Percentiles rank a stretch among this genome's conserved stretches.
Evolutionary conservation across 2,797 vertebrate genomes (phyloP).

Genomic region (Sebastes wilsoni): DNA sequence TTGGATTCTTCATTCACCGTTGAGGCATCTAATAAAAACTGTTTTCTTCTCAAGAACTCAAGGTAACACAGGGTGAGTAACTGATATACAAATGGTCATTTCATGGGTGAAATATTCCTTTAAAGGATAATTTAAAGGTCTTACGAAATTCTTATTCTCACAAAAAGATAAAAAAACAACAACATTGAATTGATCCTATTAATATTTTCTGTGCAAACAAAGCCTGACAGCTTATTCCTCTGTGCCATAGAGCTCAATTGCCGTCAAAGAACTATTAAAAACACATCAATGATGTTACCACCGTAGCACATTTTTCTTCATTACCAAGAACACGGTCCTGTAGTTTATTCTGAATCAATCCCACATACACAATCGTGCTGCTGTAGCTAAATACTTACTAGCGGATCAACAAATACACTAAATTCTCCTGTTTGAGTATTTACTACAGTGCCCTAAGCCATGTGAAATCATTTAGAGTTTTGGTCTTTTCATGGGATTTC

Average conservation of each 20-base stretch:
- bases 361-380: neutral
- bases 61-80: no score
- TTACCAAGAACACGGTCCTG: conserved; percentile 6
- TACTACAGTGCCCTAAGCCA: neutral
- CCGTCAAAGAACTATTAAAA: conserved; percentile 38
- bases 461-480: neutral
- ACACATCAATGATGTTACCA: conserved; percentile 13
- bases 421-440: neutral
- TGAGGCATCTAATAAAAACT: no score
- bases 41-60: no score
- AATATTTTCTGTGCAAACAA: conserved; percentile 2
- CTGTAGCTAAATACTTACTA: neutral
- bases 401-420: neutral
- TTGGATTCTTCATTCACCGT: no score
- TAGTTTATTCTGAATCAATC: neutral
- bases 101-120: no score
- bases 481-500: neutral
- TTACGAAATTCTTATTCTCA: neutral
- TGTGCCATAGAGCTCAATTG: neutral
- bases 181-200: neutral
- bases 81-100: no score
- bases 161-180: neutral
- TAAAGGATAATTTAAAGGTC: neutral
- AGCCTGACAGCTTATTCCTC: neutral
- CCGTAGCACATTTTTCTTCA: neutral